These are phyloP conservation scores for Allobates femoralis DNA, from an alignment of 2,797 vertebrate species.

Conservation along the genomic window DNA sequence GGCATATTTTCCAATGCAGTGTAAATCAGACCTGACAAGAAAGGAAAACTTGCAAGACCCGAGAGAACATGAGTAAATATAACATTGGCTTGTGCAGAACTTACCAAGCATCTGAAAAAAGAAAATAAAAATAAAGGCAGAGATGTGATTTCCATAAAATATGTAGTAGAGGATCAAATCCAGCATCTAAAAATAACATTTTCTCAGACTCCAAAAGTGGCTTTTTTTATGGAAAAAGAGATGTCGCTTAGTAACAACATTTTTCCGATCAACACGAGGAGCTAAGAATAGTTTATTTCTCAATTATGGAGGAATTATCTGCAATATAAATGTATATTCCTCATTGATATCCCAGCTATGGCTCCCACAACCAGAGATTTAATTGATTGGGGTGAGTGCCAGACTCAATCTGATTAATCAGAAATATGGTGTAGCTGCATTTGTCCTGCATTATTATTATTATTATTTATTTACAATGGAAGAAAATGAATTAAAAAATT, in stretches of 20 bases:
- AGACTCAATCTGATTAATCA: too few species aligned
- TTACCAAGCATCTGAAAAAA: constrained; percentile 7
- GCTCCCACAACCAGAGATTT: too few species aligned
- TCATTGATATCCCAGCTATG: too few species aligned
- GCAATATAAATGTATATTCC: too few species aligned
- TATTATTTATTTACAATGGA: too few species aligned
- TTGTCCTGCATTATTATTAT: too few species aligned
- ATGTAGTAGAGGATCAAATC: constrained; percentile 36
- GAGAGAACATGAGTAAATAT: background rate
- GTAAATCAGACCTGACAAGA: background rate
- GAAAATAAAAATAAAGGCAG: background rate
- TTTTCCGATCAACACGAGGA: background rate
- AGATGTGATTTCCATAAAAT: constrained; percentile 20
- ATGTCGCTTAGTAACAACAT: constrained; percentile 29
- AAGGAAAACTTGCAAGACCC: background rate
- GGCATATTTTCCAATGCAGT: background rate
- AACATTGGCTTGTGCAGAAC: background rate
- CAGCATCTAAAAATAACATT: constrained; percentile 40
- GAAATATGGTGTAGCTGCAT: too few species aligned
- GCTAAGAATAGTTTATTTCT: background rate
- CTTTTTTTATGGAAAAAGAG: constrained; percentile 4
- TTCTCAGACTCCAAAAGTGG: constrained; percentile 50
- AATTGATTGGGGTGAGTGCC: too few species aligned
- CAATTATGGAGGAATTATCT: too few species aligned
- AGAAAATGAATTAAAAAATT: too few species aligned